Base-by-base conservation (phyloP, 2,888 invertebrate species). In the Gymnoscelis rufifasciata region DNA sequence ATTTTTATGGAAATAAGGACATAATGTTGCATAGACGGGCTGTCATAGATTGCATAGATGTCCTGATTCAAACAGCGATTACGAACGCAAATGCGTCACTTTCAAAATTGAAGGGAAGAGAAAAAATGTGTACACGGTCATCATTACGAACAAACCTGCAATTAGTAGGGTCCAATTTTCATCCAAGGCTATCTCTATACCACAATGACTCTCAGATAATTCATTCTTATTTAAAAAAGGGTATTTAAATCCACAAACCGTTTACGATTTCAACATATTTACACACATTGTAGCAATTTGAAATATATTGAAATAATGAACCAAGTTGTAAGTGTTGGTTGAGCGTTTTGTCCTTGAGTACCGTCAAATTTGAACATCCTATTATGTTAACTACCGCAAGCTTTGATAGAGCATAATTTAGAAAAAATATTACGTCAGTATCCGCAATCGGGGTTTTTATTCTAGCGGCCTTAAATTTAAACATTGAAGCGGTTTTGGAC, bases 341-440 rank as follows among this genome's bases (percentile, higher is more conserved):
- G 15, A 33, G 15, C 23, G 31, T 38, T 35, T 27, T 52, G 43
- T 33, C 51, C 54, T 51, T 56, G 54, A 49, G 45, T 29, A 13
- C 43, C 45, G 27, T 45, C 44, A 46, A 40, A 52, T 48, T 48
- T 40, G 51, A 42, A 36, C 52, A 45, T 52, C 42, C 29, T 46
- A 43, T 55, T 52, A 55, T 48, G 27, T 38, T 23, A 35, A 30
- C 38, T 52, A 51, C 53, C 51, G 51, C 41, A 45, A 43, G 52
- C 44, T 47, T 52, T 48, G 57, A 50, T 47, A 53, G 45, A 58
- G 51, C 45, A 50, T 43, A 44, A 41, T 38, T 10, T 39, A 57
- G 46, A 55, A 60, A 62, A 60, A 14, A 36, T 52, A 50, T 62
- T 59, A 59, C 60, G 54, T 60, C 58, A 60, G 47, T 36, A 45